These are phyloP conservation scores for Blastobasis lacticolella DNA, from an alignment of 2,888 invertebrate genomes.

Conservation along the genomic window DNA sequence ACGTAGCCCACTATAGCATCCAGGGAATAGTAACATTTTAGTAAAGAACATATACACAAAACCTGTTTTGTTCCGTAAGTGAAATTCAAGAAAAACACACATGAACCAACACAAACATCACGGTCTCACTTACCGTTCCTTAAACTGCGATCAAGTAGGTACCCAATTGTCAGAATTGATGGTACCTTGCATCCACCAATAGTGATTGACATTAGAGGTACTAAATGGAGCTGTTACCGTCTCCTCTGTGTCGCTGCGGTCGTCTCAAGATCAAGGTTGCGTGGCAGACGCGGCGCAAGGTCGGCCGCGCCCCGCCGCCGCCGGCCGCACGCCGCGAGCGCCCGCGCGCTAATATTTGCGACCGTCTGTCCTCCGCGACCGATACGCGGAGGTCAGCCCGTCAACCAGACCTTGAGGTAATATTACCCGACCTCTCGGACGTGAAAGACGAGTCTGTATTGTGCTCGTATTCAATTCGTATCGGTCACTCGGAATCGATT, in stretches of 20 bases:
- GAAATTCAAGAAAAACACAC: too few relatives aligned
- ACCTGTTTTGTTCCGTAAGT: too few relatives aligned
- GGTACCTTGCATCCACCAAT: too few relatives aligned
- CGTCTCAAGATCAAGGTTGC: slow-evolving; percentile 74
- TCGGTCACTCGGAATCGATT: slow-evolving; percentile 32
- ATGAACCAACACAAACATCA: too few relatives aligned
- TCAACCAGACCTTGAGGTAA: slow-evolving; percentile 66
- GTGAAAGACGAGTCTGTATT: slow-evolving; percentile 50
- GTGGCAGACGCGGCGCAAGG: slow-evolving; percentile 67
- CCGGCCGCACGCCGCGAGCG: slow-evolving; percentile 32
- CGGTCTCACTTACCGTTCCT: too few relatives aligned
- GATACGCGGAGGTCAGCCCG: slow-evolving; percentile 70
- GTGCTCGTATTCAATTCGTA: slow-evolving; percentile 30
- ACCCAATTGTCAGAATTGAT: too few relatives aligned
- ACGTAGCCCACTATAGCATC: too few relatives aligned
- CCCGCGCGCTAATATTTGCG: slow-evolving; percentile 69
- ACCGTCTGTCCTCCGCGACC: slow-evolving; percentile 73
- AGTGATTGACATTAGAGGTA: too few relatives aligned
- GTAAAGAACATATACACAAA: too few relatives aligned
- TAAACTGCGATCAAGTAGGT: too few relatives aligned
- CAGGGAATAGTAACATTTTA: too few relatives aligned
- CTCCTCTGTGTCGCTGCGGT: slow-evolving; percentile 42
- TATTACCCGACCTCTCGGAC: slow-evolving; percentile 62
- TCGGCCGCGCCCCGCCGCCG: slow-evolving; percentile 27
- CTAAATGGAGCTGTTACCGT: too few relatives aligned